Percentiles rank a stretch among this genome's conserved stretches.
These are phyloP conservation scores for Pontoporia blainvillei DNA, from an alignment of 2,113 vertebrate genomes.

Conservation along the genomic window DNA sequence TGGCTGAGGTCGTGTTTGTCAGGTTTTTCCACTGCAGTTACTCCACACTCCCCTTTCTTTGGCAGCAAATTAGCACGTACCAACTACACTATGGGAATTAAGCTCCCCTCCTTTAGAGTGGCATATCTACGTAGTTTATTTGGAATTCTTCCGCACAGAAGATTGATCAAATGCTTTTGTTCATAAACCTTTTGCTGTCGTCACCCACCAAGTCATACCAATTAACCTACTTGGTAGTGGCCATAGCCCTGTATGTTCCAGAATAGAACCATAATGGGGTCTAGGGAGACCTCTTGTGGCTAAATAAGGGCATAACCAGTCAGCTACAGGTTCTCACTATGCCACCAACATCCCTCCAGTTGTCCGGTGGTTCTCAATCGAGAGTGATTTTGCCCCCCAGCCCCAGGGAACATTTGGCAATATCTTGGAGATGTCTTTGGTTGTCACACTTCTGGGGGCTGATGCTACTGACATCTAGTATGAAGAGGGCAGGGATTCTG, in stretches of 20 bases:
- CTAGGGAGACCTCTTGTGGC: constrained; percentile 70
- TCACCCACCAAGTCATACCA: background rate
- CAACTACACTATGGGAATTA: background rate
- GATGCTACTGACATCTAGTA: background rate
- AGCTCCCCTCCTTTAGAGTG: background rate
- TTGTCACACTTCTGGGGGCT: background rate
- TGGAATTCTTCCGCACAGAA: background rate
- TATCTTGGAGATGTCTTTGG: background rate
- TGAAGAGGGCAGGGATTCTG: background rate
- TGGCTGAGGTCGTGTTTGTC: background rate
- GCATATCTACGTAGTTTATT: background rate
- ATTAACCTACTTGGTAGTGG: background rate
- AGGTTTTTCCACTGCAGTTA: background rate
- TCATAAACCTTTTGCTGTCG: background rate
- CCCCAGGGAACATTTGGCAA: background rate
- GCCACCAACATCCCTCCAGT: background rate
- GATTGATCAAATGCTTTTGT: background rate
- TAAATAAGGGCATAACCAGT: background rate
- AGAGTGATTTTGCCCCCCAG: background rate
- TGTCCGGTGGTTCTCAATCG: background rate
- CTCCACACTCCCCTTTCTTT: background rate
- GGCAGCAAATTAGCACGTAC: background rate
- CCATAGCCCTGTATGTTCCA: accelerated
- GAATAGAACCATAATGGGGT: constrained; percentile 17
- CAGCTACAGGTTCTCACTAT: background rate